These are phyloP conservation scores for Phacellophora camtschatica DNA, from an alignment of 30 jellyfish, hydroid and myxozoan species.

Conservation along the genomic window DNA sequence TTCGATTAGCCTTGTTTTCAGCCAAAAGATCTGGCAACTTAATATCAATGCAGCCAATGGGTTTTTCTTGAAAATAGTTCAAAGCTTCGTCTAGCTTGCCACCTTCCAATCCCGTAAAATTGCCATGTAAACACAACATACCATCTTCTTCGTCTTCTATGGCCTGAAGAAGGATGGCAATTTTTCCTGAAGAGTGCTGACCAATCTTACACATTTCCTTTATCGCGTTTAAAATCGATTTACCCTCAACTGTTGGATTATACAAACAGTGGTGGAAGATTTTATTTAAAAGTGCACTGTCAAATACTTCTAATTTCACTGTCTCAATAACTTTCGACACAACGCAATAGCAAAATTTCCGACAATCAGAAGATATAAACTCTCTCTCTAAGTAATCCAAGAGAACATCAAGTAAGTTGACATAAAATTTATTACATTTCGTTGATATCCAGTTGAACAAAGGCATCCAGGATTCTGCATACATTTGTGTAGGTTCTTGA, in stretches of 20 bases:
- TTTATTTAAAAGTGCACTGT: background rate
- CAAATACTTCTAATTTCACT: background rate
- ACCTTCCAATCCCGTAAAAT: too few relatives aligned
- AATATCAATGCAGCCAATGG: background rate
- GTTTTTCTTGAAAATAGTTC: background rate
- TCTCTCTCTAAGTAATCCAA: background rate
- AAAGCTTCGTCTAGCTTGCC: too few relatives aligned
- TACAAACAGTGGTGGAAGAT: slow-evolving; percentile 9
- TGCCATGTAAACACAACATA: too few relatives aligned
- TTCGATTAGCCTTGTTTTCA: too few relatives aligned
- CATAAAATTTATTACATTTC: background rate
- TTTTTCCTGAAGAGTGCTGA: too few relatives aligned
- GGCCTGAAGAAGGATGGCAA: too few relatives aligned
- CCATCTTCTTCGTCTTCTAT: too few relatives aligned
- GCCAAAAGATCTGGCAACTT: background rate
- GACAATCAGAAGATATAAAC: background rate
- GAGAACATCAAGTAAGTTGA: background rate
- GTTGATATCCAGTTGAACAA: background rate
- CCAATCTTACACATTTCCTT: too few relatives aligned
- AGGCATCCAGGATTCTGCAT: slow-evolving; percentile 30
- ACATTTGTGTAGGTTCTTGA: background rate
- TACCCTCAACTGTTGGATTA: background rate
- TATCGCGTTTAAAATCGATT: background rate
- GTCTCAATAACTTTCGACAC: background rate
- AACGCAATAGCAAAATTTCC: background rate